Percentiles rank a stretch among this genome's conserved stretches.
These are phyloP conservation scores for Leptogaster cylindrica DNA, from an alignment of 2,888 invertebrate genomes.

Conservation along the genomic window DNA sequence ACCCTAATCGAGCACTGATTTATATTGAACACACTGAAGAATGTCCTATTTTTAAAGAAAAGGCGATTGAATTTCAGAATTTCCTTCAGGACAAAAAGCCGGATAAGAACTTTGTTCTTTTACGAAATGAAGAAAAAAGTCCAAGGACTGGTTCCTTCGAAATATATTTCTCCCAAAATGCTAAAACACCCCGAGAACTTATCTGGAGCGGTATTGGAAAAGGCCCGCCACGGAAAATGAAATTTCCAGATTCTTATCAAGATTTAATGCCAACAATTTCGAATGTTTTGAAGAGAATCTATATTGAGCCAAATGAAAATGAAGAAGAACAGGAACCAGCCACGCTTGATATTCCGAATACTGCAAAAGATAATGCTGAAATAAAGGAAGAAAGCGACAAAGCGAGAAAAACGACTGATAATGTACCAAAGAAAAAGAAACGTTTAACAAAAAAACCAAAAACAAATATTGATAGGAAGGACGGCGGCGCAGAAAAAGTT, in stretches of 20 bases:
- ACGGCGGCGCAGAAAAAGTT: too few relatives aligned
- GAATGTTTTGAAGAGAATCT: background rate
- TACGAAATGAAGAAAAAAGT: constrained; percentile 54
- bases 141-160: constrained; percentile 57
- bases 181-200: constrained; percentile 53
- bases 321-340: background rate
- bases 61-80: constrained; percentile 54
- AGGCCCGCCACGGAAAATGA: constrained; percentile 58
- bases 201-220: constrained; percentile 55
- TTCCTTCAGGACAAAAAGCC: constrained; percentile 53
- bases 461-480: too few relatives aligned
- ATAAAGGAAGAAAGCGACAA: background rate
- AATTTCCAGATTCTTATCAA: constrained; percentile 54
- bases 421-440: background rate
- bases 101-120: constrained; percentile 53
- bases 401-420: background rate
- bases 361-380: background rate
- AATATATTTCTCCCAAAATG: constrained; percentile 56
- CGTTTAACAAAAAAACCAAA: background rate
- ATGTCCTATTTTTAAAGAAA: constrained; percentile 56
- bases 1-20: constrained; percentile 55
- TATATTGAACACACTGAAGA: constrained; percentile 57
- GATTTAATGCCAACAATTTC: constrained; percentile 52
- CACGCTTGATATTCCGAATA: background rate
- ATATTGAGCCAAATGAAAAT: background rate